Evolutionary conservation across 2,113 vertebrate species (phyloP).

Genomic region (Henicopernis longicauda): DNA sequence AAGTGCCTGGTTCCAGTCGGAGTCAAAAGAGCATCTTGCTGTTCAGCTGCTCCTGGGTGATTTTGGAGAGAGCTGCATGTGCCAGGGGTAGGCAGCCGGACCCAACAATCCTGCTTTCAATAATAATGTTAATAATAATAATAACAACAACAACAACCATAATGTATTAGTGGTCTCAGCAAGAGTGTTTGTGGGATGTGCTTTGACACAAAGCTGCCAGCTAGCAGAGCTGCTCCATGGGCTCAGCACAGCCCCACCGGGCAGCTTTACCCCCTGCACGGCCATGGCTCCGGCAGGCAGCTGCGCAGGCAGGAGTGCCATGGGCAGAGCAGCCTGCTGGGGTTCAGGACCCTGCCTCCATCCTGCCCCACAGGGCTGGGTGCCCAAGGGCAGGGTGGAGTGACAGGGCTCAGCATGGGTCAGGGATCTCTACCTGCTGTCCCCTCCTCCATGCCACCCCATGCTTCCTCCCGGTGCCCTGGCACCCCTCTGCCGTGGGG

Average conservation of each 20-base stretch:
- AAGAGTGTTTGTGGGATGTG: neutral
- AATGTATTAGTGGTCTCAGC: neutral
- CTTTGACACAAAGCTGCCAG: neutral
- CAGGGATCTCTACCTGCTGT: neutral
- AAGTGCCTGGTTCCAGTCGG: accelerated
- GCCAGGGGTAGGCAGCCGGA: accelerated
- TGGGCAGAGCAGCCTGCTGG: neutral
- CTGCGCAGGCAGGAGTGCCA: neutral
- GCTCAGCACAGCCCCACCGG: neutral
- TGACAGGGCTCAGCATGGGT: neutral
- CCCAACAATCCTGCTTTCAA: neutral
- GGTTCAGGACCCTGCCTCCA: neutral
- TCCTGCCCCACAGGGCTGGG: neutral
- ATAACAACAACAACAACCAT: neutral
- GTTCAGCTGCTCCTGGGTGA: neutral
- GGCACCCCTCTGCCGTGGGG: neutral
- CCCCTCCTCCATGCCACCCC: neutral
- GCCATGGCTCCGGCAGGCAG: neutral
- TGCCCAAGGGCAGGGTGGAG: neutral
- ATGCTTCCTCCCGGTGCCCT: neutral
- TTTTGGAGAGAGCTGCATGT: neutral
- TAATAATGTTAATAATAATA: no score
- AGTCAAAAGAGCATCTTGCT: accelerated
- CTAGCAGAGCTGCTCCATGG: neutral
- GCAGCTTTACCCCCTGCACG: neutral